phyloP scores from a whole-genome alignment of 2,888 invertebrate genomes.

The Meliscaeva auricollis region DNA sequence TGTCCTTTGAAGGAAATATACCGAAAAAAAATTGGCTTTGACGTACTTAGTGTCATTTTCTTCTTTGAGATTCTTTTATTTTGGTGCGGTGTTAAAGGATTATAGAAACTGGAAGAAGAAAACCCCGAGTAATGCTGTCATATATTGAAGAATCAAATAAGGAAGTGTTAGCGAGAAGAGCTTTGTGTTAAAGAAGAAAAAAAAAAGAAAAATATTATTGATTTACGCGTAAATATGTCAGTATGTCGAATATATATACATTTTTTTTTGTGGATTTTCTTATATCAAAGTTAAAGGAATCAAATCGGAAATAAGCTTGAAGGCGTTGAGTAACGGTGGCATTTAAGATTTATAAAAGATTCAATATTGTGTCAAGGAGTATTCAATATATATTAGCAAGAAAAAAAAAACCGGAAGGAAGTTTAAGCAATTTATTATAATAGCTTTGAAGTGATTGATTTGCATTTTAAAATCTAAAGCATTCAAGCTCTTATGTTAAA shows the following conservation, averaged over 20 bases:
- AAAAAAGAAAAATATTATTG: conserved; percentile 16
- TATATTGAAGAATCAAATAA: conserved; percentile 22
- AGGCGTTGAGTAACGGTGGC: neutral
- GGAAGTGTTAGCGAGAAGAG: conserved; percentile 22
- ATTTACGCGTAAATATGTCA: conserved; percentile 24
- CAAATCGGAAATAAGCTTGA: conserved; percentile 24
- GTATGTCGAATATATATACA: neutral
- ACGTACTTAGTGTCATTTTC: conserved; percentile 28
- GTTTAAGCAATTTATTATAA: conserved; percentile 20
- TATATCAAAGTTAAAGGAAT: neutral
- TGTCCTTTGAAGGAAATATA: neutral
- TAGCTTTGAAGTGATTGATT: conserved; percentile 28
- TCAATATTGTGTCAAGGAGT: conserved; percentile 2
- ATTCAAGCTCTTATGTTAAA: neutral
- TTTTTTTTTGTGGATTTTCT: neutral
- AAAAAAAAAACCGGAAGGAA: neutral
- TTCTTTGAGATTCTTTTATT: conserved; percentile 7
- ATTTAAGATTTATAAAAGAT: conserved; percentile 3
- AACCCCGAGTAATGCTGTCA: neutral
- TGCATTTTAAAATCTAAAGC: neutral
- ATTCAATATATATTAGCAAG: neutral
- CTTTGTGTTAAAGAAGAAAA: conserved; percentile 7
- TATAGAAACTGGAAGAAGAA: neutral
- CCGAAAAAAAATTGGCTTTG: conserved; percentile 15
- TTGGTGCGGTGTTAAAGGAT: conserved; percentile 37